These are phyloP conservation scores for Nyctibius grandis DNA, from an alignment of 2,797 vertebrate species.

Conservation along the genomic window DNA sequence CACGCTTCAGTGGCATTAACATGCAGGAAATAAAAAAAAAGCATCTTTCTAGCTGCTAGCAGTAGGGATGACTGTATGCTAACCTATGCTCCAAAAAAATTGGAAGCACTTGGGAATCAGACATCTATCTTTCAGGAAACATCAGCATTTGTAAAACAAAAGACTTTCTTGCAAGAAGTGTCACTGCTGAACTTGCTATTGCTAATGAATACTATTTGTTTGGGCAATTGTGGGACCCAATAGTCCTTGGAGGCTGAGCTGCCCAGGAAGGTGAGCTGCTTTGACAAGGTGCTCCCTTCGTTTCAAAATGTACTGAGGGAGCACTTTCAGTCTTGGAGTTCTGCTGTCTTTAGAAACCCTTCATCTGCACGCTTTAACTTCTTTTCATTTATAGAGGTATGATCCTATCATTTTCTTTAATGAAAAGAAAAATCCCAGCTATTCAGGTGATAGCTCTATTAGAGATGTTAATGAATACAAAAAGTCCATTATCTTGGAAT, in stretches of 20 bases:
- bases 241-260: background rate
- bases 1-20: background rate
- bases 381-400: background rate
- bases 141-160: background rate
- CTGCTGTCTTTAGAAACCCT: background rate
- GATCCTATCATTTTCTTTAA: background rate
- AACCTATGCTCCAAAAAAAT: background rate
- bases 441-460: background rate
- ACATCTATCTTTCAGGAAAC: background rate
- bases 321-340: background rate
- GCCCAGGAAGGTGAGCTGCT: background rate
- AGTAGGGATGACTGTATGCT: background rate
- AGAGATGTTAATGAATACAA: background rate
- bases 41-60: background rate
- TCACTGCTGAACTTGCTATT: background rate
- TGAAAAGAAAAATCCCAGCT: background rate
- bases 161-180: background rate
- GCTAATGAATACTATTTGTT: background rate
- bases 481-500: background rate
- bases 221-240: background rate
- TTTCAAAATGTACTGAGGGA: background rate
- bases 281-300: background rate
- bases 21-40: background rate
- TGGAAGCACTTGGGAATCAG: accelerated
- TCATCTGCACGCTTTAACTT: background rate